A percentile compares a stretch with the other conserved stretches of the same genome.
Evolutionary conservation across 1,140 invertebrate genomes (phyloP).

Genomic region (Bradysia coprophila): DNA sequence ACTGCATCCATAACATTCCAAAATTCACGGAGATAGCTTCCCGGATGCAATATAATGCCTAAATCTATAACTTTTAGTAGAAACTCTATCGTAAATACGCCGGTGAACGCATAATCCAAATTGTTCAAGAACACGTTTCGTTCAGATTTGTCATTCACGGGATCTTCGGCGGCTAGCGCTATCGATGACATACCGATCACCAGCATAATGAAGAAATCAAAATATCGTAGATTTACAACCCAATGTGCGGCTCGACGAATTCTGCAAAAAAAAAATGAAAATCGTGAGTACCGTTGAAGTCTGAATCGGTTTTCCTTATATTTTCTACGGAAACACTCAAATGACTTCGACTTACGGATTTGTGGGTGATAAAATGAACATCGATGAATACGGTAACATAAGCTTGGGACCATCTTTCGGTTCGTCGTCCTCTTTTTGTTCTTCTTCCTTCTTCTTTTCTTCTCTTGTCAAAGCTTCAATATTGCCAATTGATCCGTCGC

Average conservation of each 20-base stretch:
- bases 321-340: too few species aligned
- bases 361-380: constrained; percentile 97
- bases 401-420: constrained; percentile 90
- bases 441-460: constrained; percentile 45
- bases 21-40: constrained; percentile 81
- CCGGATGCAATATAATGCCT: constrained; percentile 89
- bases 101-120: constrained; percentile 99
- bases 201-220: constrained; percentile 99
- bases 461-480: constrained; percentile 38
- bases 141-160: constrained; percentile 75
- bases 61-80: constrained; percentile 88
- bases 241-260: constrained; percentile 85
- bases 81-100: constrained; percentile 99
- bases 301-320: not conserved
- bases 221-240: constrained; percentile 96
- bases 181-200: constrained; percentile 96
- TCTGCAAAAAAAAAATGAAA: constrained; percentile 26
- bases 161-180: constrained; percentile 97
- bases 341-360: constrained; percentile 69
- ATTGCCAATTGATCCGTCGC: constrained; percentile 38
- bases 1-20: constrained; percentile 96
- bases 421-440: constrained; percentile 56
- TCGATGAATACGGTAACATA: constrained; percentile 99
- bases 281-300: not conserved
- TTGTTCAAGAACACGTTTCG: constrained; percentile 88